Conservation (phyloP, 2,113 vertebrate species). For the Rhea americana region DNA sequence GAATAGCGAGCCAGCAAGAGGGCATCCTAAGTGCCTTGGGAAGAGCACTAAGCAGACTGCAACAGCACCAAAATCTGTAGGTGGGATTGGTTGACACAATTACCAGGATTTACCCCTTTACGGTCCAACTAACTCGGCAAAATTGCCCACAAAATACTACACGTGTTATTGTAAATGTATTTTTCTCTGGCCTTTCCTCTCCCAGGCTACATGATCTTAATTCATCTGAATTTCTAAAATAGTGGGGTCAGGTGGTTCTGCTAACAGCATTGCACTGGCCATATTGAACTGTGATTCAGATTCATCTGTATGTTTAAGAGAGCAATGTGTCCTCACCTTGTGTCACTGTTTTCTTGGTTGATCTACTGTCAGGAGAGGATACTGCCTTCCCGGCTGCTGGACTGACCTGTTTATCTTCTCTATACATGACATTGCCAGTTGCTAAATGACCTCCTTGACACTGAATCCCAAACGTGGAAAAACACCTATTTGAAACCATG, state of each 20-base stretch:
- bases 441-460: slow-evolving; percentile 22
- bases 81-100: slow-evolving; percentile 48
- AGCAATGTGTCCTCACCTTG: not conserved
- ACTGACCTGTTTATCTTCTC: not conserved
- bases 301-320: slow-evolving; percentile 8
- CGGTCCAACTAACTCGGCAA: slow-evolving; percentile 46
- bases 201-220: not conserved
- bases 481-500: not conserved
- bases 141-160: not conserved
- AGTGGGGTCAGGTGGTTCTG: not conserved
- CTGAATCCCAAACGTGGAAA: not conserved
- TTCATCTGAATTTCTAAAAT: slow-evolving; percentile 4
- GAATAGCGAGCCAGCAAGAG: slow-evolving; percentile 6
- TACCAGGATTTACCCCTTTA: slow-evolving; percentile 49
- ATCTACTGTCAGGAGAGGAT: not conserved
- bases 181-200: not conserved
- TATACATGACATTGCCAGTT: not conserved
- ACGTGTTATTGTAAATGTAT: slow-evolving; percentile 18
- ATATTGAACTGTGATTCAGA: not conserved
- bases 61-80: slow-evolving; percentile 43
- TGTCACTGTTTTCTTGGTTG: not conserved
- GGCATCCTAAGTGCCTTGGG: not conserved
- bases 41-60: slow-evolving; percentile 42
- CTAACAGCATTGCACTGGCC: not conserved
- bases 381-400: not conserved